phyloP scores from a whole-genome alignment of 2,113 vertebrate species.

The Mesitornis unicolor region DNA sequence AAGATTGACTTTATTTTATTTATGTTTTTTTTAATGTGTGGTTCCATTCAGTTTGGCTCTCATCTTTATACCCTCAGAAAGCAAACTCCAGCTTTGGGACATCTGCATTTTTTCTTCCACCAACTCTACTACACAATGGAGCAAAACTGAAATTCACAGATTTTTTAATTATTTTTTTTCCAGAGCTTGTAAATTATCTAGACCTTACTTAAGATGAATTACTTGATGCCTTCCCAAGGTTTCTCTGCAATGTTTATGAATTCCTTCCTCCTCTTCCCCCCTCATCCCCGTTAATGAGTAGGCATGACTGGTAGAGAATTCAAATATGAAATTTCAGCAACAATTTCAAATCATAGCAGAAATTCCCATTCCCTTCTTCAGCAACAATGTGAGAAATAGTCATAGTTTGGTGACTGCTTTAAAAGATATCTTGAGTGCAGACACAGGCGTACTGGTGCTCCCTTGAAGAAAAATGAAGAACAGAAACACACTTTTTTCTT shows the following conservation, averaged over 20 bases:
- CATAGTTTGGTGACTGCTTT: not conserved
- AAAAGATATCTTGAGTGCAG: not conserved
- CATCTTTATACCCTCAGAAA: not conserved
- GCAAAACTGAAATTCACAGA: not conserved
- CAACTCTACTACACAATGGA: not conserved
- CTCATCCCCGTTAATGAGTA: not conserved
- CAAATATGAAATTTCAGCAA: no score
- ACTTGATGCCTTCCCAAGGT: not conserved
- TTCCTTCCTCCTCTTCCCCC: no score
- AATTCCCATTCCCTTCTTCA: not conserved
- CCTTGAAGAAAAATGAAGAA: not conserved
- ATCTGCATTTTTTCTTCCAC: not conserved
- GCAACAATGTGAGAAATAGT: not conserved
- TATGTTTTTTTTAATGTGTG: not conserved
- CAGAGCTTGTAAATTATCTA: not conserved
- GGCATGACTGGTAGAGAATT: not conserved
- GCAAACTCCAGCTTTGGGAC: not conserved
- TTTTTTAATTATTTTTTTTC: not conserved
- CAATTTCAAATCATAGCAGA: not conserved
- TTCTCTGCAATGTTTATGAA: not conserved
- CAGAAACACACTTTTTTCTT: not conserved
- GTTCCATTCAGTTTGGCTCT: not conserved
- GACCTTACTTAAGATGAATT: not conserved
- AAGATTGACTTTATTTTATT: not conserved
- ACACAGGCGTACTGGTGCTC: not conserved